Evolutionary conservation across 2,113 vertebrate species (phyloP).

Genomic region (Macaca nemestrina): DNA sequence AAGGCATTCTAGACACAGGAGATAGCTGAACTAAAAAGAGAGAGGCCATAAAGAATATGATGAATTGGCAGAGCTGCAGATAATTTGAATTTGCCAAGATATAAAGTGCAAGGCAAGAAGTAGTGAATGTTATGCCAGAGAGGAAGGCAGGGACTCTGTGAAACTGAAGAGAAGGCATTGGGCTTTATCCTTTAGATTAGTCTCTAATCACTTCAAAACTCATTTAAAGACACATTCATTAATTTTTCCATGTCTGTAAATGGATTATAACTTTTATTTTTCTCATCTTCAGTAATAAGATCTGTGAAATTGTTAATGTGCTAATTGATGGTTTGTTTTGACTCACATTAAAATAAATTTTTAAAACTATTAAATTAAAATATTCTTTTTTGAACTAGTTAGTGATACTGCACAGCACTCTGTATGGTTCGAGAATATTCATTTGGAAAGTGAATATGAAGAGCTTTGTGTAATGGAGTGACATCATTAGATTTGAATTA

Average conservation of each 20-base stretch:
- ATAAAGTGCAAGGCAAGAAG: not conserved
- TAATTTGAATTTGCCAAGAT: not conserved
- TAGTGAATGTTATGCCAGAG: not conserved
- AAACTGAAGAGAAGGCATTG: not conserved
- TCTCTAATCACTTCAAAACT: not conserved
- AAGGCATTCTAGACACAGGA: not conserved
- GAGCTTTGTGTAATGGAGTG: not conserved
- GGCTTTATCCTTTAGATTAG: not conserved
- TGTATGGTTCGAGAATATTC: not conserved
- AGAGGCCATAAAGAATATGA: not conserved
- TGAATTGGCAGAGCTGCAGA: not conserved
- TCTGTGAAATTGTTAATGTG: not conserved
- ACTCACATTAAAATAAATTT: not conserved
- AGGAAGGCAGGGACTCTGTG: not conserved
- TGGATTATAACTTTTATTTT: not conserved
- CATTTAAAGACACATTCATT: not conserved
- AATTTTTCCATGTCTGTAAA: not conserved
- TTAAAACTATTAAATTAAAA: not conserved
- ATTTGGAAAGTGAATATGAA: conserved; percentile 3
- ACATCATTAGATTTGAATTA: not conserved
- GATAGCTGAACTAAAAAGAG: not conserved
- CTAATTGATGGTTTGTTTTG: not conserved
- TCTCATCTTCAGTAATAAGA: not conserved
- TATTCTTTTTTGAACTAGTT: conserved; percentile 21
- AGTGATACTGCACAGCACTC: not conserved